phyloP scores from a whole-genome alignment of 2,113 vertebrate species.

The Platichthys flesus region DNA sequence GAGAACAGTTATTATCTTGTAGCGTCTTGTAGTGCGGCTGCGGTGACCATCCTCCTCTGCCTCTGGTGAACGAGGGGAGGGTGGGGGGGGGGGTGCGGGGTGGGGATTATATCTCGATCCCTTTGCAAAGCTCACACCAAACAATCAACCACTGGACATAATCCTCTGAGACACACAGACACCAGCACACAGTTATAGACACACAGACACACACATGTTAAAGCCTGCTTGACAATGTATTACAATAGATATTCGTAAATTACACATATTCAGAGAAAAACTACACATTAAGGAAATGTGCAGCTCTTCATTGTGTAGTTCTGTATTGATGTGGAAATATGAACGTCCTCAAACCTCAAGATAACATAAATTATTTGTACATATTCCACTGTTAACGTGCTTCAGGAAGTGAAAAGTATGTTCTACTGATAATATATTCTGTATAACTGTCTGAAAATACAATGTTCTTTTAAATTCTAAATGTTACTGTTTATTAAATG shows the following conservation, averaged over 20 bases:
- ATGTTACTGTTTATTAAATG: too few species aligned
- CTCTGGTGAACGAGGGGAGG: slow-evolving; percentile 21
- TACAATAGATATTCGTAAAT: neutral
- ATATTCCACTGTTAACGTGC: neutral
- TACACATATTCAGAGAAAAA: neutral
- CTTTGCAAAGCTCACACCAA: slow-evolving; percentile 80
- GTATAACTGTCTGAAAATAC: neutral
- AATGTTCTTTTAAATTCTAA: neutral
- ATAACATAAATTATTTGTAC: too few species aligned
- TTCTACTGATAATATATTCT: neutral
- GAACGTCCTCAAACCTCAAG: too few species aligned
- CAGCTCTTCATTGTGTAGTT: neutral
- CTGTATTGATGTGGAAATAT: neutral
- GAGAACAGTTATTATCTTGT: neutral
- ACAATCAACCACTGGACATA: slow-evolving; percentile 81
- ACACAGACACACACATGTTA: neutral
- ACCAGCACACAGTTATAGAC: slow-evolving; percentile 42
- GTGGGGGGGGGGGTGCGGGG: slow-evolving; percentile 21
- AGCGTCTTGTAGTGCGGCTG: slow-evolving; percentile 23
- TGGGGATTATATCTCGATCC: slow-evolving; percentile 79
- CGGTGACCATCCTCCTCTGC: slow-evolving; percentile 41
- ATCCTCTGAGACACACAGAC: slow-evolving; percentile 72
- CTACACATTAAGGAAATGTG: neutral
- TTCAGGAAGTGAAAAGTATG: neutral
- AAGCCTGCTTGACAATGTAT: slow-evolving; percentile 2